Evolutionary conservation across 1,140 invertebrate genomes (phyloP), one percentile per base, ranked within the genome.

Genomic region (Bombus pyrosoma): DNA sequence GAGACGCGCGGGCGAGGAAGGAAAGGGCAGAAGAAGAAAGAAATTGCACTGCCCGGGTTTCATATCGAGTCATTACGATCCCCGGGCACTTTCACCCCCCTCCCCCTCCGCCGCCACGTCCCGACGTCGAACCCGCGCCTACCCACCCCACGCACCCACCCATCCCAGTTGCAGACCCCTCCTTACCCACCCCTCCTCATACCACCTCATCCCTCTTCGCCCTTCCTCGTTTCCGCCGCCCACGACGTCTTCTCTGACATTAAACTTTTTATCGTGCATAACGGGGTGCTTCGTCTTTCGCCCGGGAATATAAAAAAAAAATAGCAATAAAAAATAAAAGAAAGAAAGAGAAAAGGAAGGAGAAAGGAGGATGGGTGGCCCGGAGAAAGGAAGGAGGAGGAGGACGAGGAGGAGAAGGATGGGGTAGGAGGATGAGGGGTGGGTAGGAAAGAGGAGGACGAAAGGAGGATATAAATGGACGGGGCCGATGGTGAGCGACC

Each of bases 41-140:
- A 93, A 93, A 93, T 93, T 92, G 93, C 93, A 91, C 92, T 92
- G 89, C 89, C 90, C 89, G 92, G 93, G 92, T 93, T 94, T 94
- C 93, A 94, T 93, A 95, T 94, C 94, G 93, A 92, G 93, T 94
- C 93, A 94, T 95, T 95, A 94, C 92, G 92, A 92, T 90, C 92
- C 91, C 90, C 91, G 90, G 86, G 91, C 87, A 92, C 92, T 92
- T 93, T 91, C 89, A 87, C 69, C 59, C 47, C 34, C 78, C 69
- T 41, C 83, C 75, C 83, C 80, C 80, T 80, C 73, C 77, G 72
- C 69, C 69, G 8, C 57, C n/a, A 15, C n/a, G 64, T 66, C 15
- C 37, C 75, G 75, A 47, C 62, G 66, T 80, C 76, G 71, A 83
- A 80, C 81, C 79, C 64, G 81, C 85, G 80, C 80, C 86, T 88